phyloP scores from a whole-genome alignment of 2,888 invertebrate genomes.

The Adelognathus sp. region DNA sequence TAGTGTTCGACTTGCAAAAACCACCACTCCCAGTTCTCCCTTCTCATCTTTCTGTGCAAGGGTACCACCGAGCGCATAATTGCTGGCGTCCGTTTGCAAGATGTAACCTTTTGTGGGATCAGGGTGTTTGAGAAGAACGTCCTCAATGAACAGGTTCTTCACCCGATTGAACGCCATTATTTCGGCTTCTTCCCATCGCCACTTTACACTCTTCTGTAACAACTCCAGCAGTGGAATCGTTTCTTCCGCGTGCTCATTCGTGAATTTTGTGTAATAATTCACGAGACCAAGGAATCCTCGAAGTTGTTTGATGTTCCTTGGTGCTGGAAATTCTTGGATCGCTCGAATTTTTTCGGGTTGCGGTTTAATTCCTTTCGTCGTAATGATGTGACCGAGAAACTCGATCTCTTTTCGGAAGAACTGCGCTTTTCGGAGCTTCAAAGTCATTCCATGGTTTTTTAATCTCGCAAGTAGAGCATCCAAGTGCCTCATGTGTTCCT shows the following conservation, averaged over 20 bases:
- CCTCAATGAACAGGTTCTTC: slow-evolving; percentile 24
- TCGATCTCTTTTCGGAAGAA: slow-evolving; percentile 59
- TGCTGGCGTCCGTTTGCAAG: too few relatives aligned
- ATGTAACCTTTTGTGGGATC: slow-evolving; percentile 37
- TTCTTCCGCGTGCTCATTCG: too few relatives aligned
- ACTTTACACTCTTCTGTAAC: slow-evolving; percentile 18
- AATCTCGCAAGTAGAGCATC: slow-evolving; percentile 45
- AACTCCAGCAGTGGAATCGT: slow-evolving; percentile 25
- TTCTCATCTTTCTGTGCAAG: too few relatives aligned
- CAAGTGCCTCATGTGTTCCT: too few relatives aligned
- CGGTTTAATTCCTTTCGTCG: slow-evolving; percentile 51
- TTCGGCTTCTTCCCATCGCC: slow-evolving; percentile 37
- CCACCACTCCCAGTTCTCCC: too few relatives aligned
- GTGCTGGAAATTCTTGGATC: slow-evolving; percentile 58
- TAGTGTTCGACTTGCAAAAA: too few relatives aligned
- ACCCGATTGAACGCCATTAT: slow-evolving; percentile 26
- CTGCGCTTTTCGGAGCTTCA: slow-evolving; percentile 60
- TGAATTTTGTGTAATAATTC: too few relatives aligned
- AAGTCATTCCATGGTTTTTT: slow-evolving; percentile 53
- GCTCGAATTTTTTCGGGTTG: slow-evolving; percentile 61
- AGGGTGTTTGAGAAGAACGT: background rate
- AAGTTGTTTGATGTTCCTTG: too few relatives aligned
- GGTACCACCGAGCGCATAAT: too few relatives aligned
- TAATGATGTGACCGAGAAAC: slow-evolving; percentile 65
- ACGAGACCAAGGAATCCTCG: too few relatives aligned